Evolutionary conservation across 2,113 vertebrate genomes (phyloP).

Genomic region (Cyanoramphus novaezelandiae): DNA sequence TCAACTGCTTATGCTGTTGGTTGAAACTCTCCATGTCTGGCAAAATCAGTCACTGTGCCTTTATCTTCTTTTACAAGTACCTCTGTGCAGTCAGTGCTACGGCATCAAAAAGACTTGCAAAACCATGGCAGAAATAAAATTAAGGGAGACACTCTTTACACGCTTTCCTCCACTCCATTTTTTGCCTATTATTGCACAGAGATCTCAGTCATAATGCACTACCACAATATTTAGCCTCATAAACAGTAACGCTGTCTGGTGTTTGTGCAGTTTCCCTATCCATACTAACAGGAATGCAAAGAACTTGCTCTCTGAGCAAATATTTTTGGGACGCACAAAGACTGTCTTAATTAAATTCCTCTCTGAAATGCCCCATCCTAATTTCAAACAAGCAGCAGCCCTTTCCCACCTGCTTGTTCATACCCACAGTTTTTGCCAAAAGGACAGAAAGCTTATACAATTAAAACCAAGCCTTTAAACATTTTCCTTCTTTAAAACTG

Average conservation of each 20-base stretch:
- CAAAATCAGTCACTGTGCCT: not conserved
- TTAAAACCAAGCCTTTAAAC: not conserved
- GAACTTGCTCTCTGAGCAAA: not conserved
- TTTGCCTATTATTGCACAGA: not conserved
- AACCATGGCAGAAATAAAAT: not conserved
- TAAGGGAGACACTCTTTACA: not conserved
- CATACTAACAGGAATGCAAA: not conserved
- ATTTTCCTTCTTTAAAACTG: not conserved
- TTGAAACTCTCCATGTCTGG: not conserved
- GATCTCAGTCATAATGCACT: not conserved
- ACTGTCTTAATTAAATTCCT: not conserved
- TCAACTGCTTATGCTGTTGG: not conserved
- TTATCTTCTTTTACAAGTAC: not conserved
- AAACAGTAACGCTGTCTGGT: fast-evolving
- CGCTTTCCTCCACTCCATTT: not conserved
- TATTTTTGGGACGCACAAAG: not conserved
- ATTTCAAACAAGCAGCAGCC: not conserved
- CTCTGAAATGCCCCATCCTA: not conserved
- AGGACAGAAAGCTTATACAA: not conserved
- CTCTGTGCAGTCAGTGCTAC: not conserved
- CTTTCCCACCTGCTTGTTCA: not conserved
- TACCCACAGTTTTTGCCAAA: not conserved
- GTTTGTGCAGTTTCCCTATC: not conserved
- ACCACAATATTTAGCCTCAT: not conserved
- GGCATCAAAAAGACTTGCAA: not conserved